These are phyloP conservation scores for Pseudomugil tenellus DNA, from an alignment of 2,797 vertebrate species.

Conservation along the genomic window DNA sequence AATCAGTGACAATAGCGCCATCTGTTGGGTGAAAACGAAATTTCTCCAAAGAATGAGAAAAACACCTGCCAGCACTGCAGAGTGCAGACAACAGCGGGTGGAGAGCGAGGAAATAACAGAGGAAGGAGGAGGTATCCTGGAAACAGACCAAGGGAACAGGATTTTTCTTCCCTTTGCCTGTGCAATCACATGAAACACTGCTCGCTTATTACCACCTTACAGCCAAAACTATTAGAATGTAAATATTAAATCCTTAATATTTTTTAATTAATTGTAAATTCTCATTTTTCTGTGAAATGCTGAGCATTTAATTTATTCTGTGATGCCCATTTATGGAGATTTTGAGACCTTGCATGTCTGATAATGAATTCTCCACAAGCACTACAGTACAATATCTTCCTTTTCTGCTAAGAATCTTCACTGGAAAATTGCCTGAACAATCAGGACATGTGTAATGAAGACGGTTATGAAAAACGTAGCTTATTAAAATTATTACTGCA, in stretches of 20 bases:
- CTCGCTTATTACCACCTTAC: background rate
- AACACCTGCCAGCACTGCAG: slow-evolving; percentile 30
- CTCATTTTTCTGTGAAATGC: background rate
- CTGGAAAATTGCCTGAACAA: too few relatives aligned
- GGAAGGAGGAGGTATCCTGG: slow-evolving; percentile 35
- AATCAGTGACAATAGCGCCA: slow-evolving; percentile 57
- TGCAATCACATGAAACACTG: background rate
- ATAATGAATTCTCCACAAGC: background rate
- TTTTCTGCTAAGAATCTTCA: background rate
- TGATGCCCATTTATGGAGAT: background rate
- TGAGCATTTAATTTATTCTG: background rate
- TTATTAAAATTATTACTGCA: too few relatives aligned
- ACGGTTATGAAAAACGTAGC: too few relatives aligned
- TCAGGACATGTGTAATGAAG: too few relatives aligned
- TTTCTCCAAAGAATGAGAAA: background rate
- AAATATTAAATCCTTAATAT: too few relatives aligned
- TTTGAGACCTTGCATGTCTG: background rate
- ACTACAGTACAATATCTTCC: background rate
- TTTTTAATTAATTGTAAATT: too few relatives aligned
- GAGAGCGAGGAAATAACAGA: slow-evolving; percentile 56
- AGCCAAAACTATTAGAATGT: background rate
- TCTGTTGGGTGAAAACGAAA: slow-evolving; percentile 51
- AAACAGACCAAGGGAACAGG: slow-evolving; percentile 5
- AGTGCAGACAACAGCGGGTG: background rate
- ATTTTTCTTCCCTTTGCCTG: background rate